Evolutionary conservation across 2,797 vertebrate species (phyloP), one percentile per base, ranked within the genome.

Genomic region (Synanceia verrucosa): DNA sequence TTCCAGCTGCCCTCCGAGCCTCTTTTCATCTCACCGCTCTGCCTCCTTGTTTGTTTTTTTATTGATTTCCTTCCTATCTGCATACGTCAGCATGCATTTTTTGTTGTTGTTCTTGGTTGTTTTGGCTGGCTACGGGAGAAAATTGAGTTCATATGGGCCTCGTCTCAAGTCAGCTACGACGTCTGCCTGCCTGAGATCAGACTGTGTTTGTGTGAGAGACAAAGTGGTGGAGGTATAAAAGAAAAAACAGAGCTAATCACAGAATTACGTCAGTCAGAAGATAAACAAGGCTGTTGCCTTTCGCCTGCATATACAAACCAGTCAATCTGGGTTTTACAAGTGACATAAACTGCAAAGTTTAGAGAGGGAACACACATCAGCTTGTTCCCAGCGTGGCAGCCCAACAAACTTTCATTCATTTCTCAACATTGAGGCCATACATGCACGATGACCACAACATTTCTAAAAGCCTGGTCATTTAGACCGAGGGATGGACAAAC

Each of bases 21-120:
- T 81, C 69, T 76, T 92, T 92, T 93, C 88, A 91, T 91, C 88
- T 89, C 84, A 21, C 75, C 65, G 65, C 84, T 72, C 79, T 50
- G 57, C 81, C 88, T 84, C 87, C 79, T 70, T 74, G 81, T 84
- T 89, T 89, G 67, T 62, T 68, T 85, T n/a, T 92, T 91, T 86
- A 91, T 89, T 85, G 86, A 92, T 92, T 92, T 94, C 90, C 91
- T 92, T 91, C 89, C 90, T 85, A 86, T 89, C 85, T 91, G 87
- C 74, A 58, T 86, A 91, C 76, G 87, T 89, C 89, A 91, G 91
- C 86, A 73, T 81, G 88, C 86, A 82, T 85, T 88, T 79, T 88
- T 81, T 86, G 73, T 86, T 86, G 82, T 88, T 89, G 79, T 85
- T 90, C 66, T 50, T 68, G 28, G 55, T 83, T 88, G 82, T 87